Evolutionary conservation across 2,113 vertebrate species (phyloP).

Genomic region (Cryptomyrus ogoouensis): DNA sequence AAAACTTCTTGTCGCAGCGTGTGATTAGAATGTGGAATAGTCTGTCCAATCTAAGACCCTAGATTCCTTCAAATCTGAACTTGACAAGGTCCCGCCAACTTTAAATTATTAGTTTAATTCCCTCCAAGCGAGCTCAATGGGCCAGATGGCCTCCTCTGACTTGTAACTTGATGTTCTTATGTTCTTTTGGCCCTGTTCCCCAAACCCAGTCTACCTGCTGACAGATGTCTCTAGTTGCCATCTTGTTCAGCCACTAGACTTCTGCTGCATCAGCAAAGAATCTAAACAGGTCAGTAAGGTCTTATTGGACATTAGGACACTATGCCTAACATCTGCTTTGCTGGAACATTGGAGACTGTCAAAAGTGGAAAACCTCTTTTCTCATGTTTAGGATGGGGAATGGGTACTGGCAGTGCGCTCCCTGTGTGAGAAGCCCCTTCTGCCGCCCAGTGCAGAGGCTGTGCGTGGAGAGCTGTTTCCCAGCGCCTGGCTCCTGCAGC

Average conservation of each 20-base stretch:
- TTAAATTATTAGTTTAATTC: background rate
- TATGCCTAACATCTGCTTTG: background rate
- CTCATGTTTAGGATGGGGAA: conserved; percentile 62
- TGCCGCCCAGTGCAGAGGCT: conserved; percentile 72
- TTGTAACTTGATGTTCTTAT: background rate
- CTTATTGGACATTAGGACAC: background rate
- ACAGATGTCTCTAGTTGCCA: conserved; percentile 72
- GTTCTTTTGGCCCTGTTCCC: background rate
- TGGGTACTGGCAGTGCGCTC: conserved; percentile 83
- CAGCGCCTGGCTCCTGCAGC: conserved; percentile 88
- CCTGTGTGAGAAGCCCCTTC: conserved; percentile 81
- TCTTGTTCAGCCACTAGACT: conserved; percentile 85
- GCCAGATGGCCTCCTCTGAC: background rate
- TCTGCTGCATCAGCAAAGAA: conserved; percentile 90
- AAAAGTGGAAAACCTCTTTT: background rate
- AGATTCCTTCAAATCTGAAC: background rate
- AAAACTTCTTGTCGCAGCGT: background rate
- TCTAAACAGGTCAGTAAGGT: conserved; percentile 74
- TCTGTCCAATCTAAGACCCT: background rate
- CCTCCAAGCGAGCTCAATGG: background rate
- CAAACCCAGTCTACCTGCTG: conserved; percentile 76
- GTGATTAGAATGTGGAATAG: background rate
- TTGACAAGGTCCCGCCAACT: background rate
- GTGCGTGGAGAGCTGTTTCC: conserved; percentile 89
- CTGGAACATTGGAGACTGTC: background rate